phyloP scores from a whole-genome alignment of 92 coral and sea anemone species.

The Zoanthus sociatus region DNA sequence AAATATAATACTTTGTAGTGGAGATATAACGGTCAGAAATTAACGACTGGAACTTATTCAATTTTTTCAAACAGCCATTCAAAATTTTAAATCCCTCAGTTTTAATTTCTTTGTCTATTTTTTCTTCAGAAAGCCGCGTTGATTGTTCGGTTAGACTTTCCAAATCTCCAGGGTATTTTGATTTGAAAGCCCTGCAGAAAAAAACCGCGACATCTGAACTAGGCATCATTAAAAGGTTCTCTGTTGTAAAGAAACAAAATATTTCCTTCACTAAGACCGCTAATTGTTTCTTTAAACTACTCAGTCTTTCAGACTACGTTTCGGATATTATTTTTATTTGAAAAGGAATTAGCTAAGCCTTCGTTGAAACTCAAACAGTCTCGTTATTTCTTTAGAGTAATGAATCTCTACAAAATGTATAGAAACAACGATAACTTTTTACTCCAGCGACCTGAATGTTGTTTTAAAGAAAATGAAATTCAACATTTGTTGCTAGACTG shows the following conservation, averaged over 20 bases:
- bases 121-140: neutral
- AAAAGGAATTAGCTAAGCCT: neutral
- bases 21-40: neutral
- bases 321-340: neutral
- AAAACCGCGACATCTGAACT: slow-evolving; percentile 14
- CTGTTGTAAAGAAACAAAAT: slow-evolving; percentile 6
- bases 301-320: neutral
- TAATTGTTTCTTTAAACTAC: neutral
- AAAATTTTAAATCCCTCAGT: neutral
- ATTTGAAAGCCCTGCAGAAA: slow-evolving; percentile 36
- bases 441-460: neutral
- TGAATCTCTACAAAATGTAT: neutral
- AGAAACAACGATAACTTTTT: neutral
- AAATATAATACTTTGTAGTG: neutral
- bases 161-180: slow-evolving; percentile 22
- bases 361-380: neutral
- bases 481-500: neutral
- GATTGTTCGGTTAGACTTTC: neutral
- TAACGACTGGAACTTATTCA: neutral
- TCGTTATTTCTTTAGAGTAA: neutral
- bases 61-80: neutral
- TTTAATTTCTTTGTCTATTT: neutral
- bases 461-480: neutral
- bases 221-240: neutral
- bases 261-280: neutral